phyloP scores from a whole-genome alignment of 2,113 vertebrate species.

The Coptodon rendalli region DNA sequence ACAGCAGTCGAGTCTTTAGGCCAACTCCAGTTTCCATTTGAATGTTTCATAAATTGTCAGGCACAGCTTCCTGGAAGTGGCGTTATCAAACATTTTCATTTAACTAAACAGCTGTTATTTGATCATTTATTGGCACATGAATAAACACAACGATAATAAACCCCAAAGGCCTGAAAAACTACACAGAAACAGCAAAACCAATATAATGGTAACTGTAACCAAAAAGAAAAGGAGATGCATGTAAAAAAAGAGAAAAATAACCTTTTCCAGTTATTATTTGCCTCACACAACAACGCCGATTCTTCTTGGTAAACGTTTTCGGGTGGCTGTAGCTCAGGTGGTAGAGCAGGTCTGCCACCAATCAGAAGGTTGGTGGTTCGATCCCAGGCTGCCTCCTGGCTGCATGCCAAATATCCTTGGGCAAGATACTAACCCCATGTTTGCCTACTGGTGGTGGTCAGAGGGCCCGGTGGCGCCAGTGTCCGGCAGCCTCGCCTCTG shows the following conservation, averaged over 20 bases:
- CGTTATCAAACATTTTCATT: accelerated
- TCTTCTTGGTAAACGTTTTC: neutral
- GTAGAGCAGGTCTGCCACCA: too few species aligned
- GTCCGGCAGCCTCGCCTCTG: too few species aligned
- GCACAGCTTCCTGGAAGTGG: neutral
- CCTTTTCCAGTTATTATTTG: neutral
- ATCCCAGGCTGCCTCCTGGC: too few species aligned
- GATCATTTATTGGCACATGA: neutral
- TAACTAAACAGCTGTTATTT: neutral
- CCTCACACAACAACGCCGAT: accelerated
- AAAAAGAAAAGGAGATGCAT: accelerated
- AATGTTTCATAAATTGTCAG: neutral
- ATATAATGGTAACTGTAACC: neutral
- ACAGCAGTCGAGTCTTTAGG: neutral
- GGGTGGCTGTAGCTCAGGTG: too few species aligned
- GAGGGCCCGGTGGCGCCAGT: too few species aligned
- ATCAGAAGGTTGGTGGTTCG: too few species aligned
- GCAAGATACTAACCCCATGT: too few species aligned
- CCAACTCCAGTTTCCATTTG: neutral
- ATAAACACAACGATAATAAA: neutral
- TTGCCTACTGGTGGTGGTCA: too few species aligned
- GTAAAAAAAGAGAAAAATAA: neutral
- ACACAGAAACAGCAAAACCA: neutral
- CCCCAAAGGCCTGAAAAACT: neutral
- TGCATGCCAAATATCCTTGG: too few species aligned